Conservation (phyloP, 2,888 invertebrate genomes). For the Apamea crenata region DNA sequence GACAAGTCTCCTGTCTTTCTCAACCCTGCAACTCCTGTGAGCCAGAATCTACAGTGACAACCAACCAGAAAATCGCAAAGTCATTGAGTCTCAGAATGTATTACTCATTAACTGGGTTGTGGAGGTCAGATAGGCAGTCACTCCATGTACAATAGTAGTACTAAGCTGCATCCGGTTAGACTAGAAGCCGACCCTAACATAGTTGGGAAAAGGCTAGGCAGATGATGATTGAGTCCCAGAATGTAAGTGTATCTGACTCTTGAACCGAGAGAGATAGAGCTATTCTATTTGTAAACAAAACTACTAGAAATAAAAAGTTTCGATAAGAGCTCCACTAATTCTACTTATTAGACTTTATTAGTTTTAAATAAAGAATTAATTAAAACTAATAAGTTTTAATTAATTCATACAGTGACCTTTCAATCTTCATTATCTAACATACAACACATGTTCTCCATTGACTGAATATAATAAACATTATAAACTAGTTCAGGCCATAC, state of each 20-base stretch:
- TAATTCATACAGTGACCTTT: neutral
- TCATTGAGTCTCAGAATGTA: neutral
- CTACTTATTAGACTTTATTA: too few relatives aligned
- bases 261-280: neutral
- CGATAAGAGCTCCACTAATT: neutral
- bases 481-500: conserved; percentile 13
- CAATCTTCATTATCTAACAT: neutral
- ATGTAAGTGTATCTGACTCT: neutral
- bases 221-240: too few relatives aligned
- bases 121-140: too few relatives aligned
- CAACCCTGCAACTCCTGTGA: neutral
- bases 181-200: too few relatives aligned
- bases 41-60: neutral
- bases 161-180: too few relatives aligned
- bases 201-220: too few relatives aligned
- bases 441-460: neutral
- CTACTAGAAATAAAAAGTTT: neutral
- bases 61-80: neutral
- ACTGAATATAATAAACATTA: conserved; percentile 6
- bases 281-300: neutral
- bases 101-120: too few relatives aligned
- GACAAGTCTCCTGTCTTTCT: too few relatives aligned
- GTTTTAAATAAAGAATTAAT: too few relatives aligned
- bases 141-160: too few relatives aligned
- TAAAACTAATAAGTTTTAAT: neutral